These are phyloP conservation scores for Drosophila tanythrix DNA, from an alignment of 2,888 invertebrate species.

Conservation along the genomic window DNA sequence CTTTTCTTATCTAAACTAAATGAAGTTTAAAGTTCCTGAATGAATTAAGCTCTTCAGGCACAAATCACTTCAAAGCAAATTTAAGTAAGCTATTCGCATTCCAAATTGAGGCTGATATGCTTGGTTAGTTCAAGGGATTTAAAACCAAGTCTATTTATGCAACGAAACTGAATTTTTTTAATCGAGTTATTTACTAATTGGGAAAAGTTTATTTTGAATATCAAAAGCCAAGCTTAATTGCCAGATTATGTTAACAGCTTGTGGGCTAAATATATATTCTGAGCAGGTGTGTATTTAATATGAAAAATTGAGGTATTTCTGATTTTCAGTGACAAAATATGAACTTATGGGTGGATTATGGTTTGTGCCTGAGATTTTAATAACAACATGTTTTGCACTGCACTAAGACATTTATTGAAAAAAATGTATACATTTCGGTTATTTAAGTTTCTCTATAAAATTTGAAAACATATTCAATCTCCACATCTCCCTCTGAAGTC, in stretches of 20 bases:
- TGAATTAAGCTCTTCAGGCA: too few species aligned
- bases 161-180: background rate
- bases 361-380: background rate
- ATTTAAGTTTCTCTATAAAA: background rate
- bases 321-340: background rate
- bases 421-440: background rate
- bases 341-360: background rate
- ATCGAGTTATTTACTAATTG: background rate
- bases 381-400: background rate
- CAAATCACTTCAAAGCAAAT: background rate
- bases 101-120: background rate
- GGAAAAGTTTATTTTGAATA: background rate
- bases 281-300: background rate
- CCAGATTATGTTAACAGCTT: background rate
- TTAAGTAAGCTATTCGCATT: background rate
- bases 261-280: background rate
- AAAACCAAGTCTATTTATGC: background rate
- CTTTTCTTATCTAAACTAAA: background rate
- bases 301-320: background rate
- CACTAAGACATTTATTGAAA: background rate
- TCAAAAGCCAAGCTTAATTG: background rate
- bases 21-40: background rate
- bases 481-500: background rate
- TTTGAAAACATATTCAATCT: background rate
- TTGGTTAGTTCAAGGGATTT: background rate